phyloP scores from a whole-genome alignment of 2,113 vertebrate species.

The Nanorana parkeri region DNA sequence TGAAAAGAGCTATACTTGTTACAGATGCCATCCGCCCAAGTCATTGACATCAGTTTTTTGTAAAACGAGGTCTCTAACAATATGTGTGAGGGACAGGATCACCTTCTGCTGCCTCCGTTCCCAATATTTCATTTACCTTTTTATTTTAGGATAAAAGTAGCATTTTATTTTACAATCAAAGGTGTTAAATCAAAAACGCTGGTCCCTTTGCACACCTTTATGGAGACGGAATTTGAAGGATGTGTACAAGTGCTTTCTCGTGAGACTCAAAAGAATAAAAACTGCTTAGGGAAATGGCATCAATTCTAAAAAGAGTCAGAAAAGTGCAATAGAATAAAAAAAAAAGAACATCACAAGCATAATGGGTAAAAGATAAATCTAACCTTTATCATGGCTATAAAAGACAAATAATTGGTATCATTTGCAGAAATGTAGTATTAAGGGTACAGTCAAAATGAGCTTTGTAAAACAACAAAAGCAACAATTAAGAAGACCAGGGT shows the following conservation, averaged over 20 bases:
- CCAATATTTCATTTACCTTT: conserved; percentile 37
- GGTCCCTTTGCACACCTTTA: conserved; percentile 39
- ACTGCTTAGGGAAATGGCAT: conserved; percentile 24
- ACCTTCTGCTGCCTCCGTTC: conserved; percentile 31
- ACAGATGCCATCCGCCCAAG: conserved; percentile 7
- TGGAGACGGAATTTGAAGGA: conserved; percentile 8
- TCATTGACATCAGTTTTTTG: conserved; percentile 25
- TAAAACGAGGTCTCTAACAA: neutral
- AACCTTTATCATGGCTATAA: conserved; percentile 13
- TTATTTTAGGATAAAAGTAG: conserved; percentile 39
- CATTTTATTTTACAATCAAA: conserved; percentile 43
- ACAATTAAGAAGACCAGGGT: neutral
- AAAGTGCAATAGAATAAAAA: conserved; percentile 14
- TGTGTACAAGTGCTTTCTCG: conserved; percentile 7
- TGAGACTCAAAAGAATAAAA: conserved; percentile 14
- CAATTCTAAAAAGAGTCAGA: neutral
- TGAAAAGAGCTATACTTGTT: neutral
- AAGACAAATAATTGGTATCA: conserved; percentile 13
- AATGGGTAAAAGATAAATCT: conserved; percentile 16
- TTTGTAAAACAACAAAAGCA: conserved; percentile 34
- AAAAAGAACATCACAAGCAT: conserved; percentile 10
- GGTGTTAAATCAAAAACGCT: conserved; percentile 32
- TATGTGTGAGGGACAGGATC: conserved; percentile 1
- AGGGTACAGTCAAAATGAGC: neutral
- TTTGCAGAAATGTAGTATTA: neutral